These are phyloP conservation scores for Chlorodrepanis virens DNA, from an alignment of 2,113 vertebrate genomes.

Conservation along the genomic window DNA sequence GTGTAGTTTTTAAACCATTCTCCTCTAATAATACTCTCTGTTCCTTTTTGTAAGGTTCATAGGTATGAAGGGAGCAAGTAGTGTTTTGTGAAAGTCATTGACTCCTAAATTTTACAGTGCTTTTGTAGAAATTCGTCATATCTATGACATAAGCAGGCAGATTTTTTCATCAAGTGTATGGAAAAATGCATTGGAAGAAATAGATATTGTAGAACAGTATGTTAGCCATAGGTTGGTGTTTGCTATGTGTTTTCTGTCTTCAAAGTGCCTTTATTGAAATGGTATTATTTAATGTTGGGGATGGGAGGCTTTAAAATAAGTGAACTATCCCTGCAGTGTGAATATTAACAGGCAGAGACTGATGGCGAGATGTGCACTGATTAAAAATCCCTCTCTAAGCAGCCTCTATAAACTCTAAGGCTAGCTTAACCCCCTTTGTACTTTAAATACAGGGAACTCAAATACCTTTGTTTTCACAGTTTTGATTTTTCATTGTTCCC, in stretches of 20 bases:
- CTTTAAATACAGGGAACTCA: background rate
- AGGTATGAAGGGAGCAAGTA: background rate
- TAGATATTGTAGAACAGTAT: background rate
- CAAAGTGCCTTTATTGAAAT: background rate
- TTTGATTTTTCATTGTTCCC: background rate
- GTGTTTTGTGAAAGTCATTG: background rate
- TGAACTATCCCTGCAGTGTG: background rate
- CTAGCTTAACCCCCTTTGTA: background rate
- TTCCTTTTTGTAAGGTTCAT: background rate
- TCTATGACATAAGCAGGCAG: background rate
- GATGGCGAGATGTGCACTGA: background rate
- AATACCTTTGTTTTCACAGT: background rate
- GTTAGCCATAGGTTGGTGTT: background rate
- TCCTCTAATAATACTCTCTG: background rate
- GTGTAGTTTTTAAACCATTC: background rate
- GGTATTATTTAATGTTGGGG: slow-evolving; percentile 10
- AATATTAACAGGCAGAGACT: slow-evolving; percentile 6
- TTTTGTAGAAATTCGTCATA: background rate
- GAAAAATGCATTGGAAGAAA: background rate
- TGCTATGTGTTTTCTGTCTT: background rate
- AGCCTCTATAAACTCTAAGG: background rate
- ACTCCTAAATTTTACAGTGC: background rate
- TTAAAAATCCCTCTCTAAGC: background rate
- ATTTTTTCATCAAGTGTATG: background rate
- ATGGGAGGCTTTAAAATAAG: background rate